Evolutionary conservation across 1,140 invertebrate species (phyloP), one percentile per base, ranked within the genome.

Genomic region (Eumaeus atala): DNA sequence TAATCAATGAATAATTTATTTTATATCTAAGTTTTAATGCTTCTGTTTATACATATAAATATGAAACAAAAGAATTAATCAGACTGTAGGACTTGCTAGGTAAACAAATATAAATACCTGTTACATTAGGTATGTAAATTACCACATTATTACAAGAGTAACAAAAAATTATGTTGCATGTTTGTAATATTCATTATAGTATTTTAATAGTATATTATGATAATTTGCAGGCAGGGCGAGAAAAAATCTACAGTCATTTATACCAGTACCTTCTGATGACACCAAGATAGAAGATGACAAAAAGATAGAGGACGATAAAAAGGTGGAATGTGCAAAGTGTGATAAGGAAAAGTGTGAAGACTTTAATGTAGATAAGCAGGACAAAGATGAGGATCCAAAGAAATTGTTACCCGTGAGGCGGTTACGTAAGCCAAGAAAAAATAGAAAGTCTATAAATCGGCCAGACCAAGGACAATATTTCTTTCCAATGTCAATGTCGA

Each of bases 401-500:
- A 84, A 78, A 37, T 56, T 56, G n/a, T 56, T 72, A 14, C 53
- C 70, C 4, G 74, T 72, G 1, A 77, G 74, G 54, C 80, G 79
- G 51, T 59, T 81, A 4, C 67, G 65, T 53, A 80, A 70, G 56
- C 74, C 82, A 8, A 71, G 77, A 53, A 84, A 87, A 61, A 88
- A 88, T 54, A 69, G 81, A 28, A 87, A 87, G 56, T 73, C 81
- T 0, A 42, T 77, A 12, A 51, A 78, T 35, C 84, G 82, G 56
- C 77, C 80, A 34, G 83, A 80, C n/a, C 68, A 72, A 9, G 70
- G 71, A 8, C 77, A 82, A 53, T 82, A 71, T 54, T 88, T 93
- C 77, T 96, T 94, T 84, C 96, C 96, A 2, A 92, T 93, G 60
- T 96, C 95, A 4, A 95, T 96, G 91, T 91, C 93, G 4, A 91